These are phyloP conservation scores for Acipenser oxyrinchus DNA, from an alignment of 2,797 vertebrate genomes.

Conservation along the genomic window DNA sequence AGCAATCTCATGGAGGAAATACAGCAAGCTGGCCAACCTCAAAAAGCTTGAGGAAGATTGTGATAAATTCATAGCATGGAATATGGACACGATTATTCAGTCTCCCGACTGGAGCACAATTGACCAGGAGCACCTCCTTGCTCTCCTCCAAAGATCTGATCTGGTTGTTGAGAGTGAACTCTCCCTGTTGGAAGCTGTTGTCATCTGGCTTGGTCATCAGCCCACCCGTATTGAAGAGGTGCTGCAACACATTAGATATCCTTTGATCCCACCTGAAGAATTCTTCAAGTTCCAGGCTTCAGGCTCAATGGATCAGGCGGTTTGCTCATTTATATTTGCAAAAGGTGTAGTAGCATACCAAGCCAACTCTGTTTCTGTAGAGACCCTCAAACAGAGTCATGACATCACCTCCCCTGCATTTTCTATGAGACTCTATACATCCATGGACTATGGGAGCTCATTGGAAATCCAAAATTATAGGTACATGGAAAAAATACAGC, in stretches of 20 bases:
- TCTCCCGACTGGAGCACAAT: neutral
- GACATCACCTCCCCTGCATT: neutral
- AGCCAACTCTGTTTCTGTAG: neutral
- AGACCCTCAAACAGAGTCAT: neutral
- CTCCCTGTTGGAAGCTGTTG: neutral
- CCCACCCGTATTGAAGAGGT: neutral
- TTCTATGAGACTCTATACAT: neutral
- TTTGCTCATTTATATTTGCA: neutral
- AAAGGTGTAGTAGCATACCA: neutral
- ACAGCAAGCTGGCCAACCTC: neutral
- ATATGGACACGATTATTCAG: neutral
- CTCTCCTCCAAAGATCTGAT: neutral
- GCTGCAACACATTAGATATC: neutral
- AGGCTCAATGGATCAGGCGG: neutral
- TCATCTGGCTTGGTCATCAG: neutral
- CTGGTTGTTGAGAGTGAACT: neutral
- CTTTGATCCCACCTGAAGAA: neutral
- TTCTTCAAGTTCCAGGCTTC: neutral
- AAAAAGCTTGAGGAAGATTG: conserved; percentile 2
- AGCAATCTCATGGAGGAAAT: neutral
- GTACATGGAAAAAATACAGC: neutral
- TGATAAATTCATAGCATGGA: conserved; percentile 3
- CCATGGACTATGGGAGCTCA: neutral
- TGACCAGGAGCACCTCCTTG: neutral
- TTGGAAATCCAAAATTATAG: neutral